A percentile compares a stretch with the other conserved stretches of the same genome.
Evolutionary conservation across 2,797 vertebrate species (phyloP).

Genomic region (Macroramphosus scolopax): DNA sequence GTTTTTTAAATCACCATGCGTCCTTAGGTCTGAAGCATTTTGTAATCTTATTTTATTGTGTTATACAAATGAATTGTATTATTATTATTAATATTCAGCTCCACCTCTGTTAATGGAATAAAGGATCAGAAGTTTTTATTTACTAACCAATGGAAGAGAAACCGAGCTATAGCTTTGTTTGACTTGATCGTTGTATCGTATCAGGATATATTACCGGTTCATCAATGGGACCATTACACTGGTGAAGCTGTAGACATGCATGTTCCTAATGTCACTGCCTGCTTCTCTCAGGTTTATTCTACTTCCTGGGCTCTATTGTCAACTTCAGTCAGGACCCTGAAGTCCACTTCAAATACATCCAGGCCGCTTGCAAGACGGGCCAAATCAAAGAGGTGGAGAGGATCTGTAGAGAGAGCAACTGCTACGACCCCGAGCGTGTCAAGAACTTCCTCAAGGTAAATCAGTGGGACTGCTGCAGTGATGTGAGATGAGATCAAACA

Average conservation of each 20-base stretch:
- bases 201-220: constrained; percentile 3
- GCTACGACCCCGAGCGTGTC: constrained; percentile 94
- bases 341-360: constrained; percentile 98
- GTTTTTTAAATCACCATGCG: no score
- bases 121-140: no score
- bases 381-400: constrained; percentile 98
- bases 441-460: constrained; percentile 97
- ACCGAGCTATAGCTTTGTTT: no score
- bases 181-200: not conserved
- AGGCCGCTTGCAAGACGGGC: constrained; percentile 94
- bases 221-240: not conserved
- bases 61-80: no score
- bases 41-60: no score
- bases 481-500: constrained; percentile 12
- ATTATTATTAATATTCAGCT: no score
- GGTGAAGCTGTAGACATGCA: not conserved
- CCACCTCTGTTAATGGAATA: no score
- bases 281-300: constrained; percentile 86
- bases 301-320: constrained; percentile 96
- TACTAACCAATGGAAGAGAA: no score
- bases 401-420: constrained; percentile 97
- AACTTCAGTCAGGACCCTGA: constrained; percentile 98
- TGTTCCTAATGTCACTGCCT: constrained; percentile 4
- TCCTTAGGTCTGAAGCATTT: no score
- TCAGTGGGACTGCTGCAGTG: not conserved